phyloP scores from a whole-genome alignment of 2,113 vertebrate genomes.

The Anolis carolinensis region DNA sequence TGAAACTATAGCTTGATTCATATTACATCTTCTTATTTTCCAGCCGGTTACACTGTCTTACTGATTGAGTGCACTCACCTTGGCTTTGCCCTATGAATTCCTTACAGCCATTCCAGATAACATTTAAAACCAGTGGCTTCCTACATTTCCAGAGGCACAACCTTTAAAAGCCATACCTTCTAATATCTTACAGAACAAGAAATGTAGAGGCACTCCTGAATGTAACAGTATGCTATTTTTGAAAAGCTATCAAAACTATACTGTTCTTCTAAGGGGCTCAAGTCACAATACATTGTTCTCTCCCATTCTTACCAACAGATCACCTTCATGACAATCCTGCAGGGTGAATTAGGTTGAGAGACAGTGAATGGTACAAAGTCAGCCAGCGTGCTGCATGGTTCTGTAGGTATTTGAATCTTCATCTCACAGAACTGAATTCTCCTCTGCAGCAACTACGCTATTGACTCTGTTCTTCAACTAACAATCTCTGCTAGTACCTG shows the following conservation, averaged over 20 bases:
- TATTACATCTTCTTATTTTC: constrained; percentile 20
- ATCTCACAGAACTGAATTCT: not conserved
- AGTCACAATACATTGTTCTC: not conserved
- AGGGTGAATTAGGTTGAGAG: not conserved
- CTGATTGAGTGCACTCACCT: not conserved
- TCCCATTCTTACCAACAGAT: not conserved
- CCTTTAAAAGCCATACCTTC: not conserved
- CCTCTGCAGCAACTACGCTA: not conserved
- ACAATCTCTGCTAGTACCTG: not conserved
- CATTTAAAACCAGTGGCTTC: not conserved
- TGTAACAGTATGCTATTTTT: not conserved
- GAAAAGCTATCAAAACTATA: not conserved
- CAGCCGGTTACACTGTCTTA: not conserved
- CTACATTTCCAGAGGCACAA: not conserved
- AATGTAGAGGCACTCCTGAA: not conserved
- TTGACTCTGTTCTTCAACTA: not conserved
- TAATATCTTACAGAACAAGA: not conserved
- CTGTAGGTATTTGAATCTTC: not conserved
- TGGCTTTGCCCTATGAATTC: not conserved
- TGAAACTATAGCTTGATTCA: not conserved
- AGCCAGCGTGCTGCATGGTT: not conserved
- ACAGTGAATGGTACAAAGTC: not conserved
- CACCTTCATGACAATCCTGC: not conserved
- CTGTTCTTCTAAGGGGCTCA: not conserved
- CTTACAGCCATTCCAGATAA: not conserved